phyloP scores from a whole-genome alignment of 2,113 vertebrate species.

The Oenanthe melanoleuca region DNA sequence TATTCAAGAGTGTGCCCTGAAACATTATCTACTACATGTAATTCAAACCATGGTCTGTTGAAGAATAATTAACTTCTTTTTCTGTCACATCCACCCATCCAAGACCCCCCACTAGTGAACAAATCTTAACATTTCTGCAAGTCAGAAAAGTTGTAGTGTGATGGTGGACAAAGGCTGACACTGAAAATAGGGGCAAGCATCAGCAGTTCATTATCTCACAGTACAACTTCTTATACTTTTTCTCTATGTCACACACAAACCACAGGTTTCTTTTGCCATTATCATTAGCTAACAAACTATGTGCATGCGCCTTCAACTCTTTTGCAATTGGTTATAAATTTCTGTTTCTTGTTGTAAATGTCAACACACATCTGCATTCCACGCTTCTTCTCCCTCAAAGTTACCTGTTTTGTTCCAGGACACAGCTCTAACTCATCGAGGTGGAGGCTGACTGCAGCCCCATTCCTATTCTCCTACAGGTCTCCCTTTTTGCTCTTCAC shows the following conservation, averaged over 20 bases:
- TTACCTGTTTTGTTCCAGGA: background rate
- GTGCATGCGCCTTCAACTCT: background rate
- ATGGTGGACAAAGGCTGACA: no score
- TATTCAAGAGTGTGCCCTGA: background rate
- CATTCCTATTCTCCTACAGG: background rate
- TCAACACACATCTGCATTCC: background rate
- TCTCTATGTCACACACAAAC: background rate
- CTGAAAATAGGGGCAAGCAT: background rate
- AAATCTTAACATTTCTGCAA: background rate
- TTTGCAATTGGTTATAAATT: background rate
- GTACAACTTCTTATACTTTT: background rate
- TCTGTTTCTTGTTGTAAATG: background rate
- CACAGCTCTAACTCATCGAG: background rate
- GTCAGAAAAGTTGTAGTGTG: background rate
- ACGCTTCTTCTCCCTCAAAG: background rate
- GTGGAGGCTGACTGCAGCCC: background rate
- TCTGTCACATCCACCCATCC: background rate
- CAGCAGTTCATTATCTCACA: background rate
- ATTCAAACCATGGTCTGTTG: background rate
- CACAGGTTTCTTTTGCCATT: accelerated
- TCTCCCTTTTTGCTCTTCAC: background rate
- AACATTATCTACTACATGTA: background rate
- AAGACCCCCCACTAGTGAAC: background rate
- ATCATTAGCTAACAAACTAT: background rate
- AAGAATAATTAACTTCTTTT: background rate